These are phyloP conservation scores for Cryptotermes secundus DNA, from an alignment of 1,140 invertebrate genomes.

Conservation along the genomic window DNA sequence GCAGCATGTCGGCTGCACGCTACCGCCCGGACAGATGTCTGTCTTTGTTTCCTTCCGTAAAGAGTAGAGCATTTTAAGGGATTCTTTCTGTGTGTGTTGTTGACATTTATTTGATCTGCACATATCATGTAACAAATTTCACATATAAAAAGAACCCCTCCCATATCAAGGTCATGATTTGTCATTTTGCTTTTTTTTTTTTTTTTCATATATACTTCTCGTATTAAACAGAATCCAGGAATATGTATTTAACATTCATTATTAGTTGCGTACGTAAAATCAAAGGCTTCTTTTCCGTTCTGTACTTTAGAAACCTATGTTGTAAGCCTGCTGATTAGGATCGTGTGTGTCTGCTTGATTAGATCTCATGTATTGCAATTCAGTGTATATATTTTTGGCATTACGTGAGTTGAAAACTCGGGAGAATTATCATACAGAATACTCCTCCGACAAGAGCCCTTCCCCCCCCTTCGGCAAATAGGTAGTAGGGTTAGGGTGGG, in stretches of 20 bases:
- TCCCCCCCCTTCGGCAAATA: not conserved
- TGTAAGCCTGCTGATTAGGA: conserved; percentile 8
- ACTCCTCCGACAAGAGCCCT: not conserved
- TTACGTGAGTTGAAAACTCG: not conserved
- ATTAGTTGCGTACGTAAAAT: not conserved
- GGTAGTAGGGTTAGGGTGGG: not conserved
- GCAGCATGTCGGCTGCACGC: not conserved
- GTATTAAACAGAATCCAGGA: not conserved
- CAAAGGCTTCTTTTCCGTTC: not conserved
- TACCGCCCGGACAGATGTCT: not conserved
- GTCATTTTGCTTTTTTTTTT: not conserved
- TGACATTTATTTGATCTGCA: conserved; percentile 14
- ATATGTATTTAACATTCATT: conserved; percentile 20
- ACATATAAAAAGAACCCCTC: not conserved
- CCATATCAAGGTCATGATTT: not conserved
- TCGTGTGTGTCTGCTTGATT: not conserved
- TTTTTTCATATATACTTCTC: not conserved
- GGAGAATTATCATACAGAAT: not conserved
- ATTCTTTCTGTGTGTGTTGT: conserved; percentile 1
- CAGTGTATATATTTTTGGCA: not conserved
- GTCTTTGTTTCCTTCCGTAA: not conserved
- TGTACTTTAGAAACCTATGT: not conserved
- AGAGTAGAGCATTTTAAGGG: not conserved
- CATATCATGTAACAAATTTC: not conserved
- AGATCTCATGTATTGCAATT: conserved; percentile 6